A percentile compares a stretch with the other conserved stretches of the same genome.
Conservation (phyloP, 2,888 invertebrate genomes). For the Oligia fasciuncula region DNA sequence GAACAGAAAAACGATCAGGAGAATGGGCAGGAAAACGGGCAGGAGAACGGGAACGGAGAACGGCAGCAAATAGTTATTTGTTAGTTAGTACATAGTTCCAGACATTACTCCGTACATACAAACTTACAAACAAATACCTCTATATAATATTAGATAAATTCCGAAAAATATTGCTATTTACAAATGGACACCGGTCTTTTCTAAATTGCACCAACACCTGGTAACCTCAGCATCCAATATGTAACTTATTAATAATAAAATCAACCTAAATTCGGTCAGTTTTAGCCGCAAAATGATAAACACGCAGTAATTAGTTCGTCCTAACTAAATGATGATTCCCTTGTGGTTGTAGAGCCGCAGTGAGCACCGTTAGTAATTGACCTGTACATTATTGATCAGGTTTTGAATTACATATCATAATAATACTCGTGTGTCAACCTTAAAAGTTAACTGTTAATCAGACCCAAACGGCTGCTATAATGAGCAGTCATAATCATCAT, state of each 20-base stretch:
- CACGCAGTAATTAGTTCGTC: conserved; percentile 24
- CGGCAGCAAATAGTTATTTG: too few relatives aligned
- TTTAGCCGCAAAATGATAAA: conserved; percentile 21
- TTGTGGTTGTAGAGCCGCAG: conserved; percentile 24
- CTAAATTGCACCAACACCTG: neutral
- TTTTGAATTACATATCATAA: conserved; percentile 2
- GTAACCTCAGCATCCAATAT: conserved; percentile 18
- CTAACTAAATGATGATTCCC: conserved; percentile 46
- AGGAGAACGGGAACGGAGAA: too few relatives aligned
- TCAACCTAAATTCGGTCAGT: conserved; percentile 19
- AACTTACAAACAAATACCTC: too few relatives aligned
- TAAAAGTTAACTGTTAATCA: neutral
- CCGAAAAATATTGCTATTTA: neutral
- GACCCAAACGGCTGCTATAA: neutral
- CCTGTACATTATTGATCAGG: conserved; percentile 33
- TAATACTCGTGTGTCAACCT: neutral
- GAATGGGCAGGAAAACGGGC: too few relatives aligned
- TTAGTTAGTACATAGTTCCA: too few relatives aligned
- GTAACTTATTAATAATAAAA: conserved; percentile 32
- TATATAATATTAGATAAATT: neutral
- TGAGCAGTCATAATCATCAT: too few relatives aligned
- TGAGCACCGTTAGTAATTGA: conserved; percentile 23
- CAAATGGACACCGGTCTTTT: neutral
- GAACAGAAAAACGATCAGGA: too few relatives aligned
- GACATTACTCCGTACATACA: too few relatives aligned